Evolutionary conservation across 2,888 invertebrate genomes (phyloP).

Genomic region (Papilio gigon): DNA sequence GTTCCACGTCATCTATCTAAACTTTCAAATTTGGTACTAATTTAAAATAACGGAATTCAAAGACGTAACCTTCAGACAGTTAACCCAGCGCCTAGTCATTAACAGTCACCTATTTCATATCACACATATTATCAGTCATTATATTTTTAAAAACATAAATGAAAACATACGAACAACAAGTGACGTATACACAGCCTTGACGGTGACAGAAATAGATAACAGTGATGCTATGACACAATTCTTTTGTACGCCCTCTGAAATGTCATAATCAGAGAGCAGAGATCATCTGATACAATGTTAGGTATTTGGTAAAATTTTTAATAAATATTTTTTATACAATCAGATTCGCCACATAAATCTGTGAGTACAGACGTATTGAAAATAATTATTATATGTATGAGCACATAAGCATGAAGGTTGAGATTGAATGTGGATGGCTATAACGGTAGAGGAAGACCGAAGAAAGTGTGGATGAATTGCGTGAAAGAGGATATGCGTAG

Average conservation of each 20-base stretch:
- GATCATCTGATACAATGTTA: neutral
- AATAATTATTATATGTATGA: no score
- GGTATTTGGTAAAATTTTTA: neutral
- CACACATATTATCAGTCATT: neutral
- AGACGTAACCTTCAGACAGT: neutral
- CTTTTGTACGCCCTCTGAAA: constrained; percentile 19
- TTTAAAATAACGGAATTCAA: neutral
- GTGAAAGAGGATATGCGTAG: no score
- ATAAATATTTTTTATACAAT: neutral
- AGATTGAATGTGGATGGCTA: no score
- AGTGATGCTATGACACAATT: constrained; percentile 18
- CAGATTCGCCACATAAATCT: neutral
- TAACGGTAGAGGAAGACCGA: no score
- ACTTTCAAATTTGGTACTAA: no score
- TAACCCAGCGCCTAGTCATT: neutral
- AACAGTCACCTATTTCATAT: neutral
- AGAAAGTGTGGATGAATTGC: no score
- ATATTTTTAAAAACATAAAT: neutral
- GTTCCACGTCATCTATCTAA: no score
- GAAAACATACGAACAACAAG: neutral
- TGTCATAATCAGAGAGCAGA: neutral
- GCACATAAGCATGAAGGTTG: no score
- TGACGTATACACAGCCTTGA: constrained; percentile 13
- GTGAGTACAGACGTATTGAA: neutral
- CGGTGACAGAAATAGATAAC: constrained; percentile 21